Conservation (phyloP, 1,140 invertebrate genomes). For the Calliopsis andreniformis region DNA sequence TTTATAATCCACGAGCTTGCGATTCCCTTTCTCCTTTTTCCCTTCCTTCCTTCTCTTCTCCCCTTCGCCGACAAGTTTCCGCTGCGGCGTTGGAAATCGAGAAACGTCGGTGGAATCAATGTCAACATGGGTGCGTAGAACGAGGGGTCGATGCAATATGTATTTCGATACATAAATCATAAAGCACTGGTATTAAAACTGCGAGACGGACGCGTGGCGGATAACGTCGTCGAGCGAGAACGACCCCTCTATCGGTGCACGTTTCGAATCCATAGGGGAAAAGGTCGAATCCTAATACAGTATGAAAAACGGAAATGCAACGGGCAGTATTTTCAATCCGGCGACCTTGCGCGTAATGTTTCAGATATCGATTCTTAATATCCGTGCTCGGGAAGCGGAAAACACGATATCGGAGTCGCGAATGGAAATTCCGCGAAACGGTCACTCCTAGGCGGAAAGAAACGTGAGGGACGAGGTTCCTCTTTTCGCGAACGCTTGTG, state of each 20-base stretch:
- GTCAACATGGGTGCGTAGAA: conserved; percentile 51
- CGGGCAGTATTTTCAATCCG: conserved; percentile 43
- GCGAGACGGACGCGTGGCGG: conserved; percentile 14
- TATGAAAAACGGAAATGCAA: conserved; percentile 40
- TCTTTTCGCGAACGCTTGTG: too few relatives aligned
- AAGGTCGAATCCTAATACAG: conserved; percentile 54
- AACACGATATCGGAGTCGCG: not conserved
- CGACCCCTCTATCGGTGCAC: conserved; percentile 21
- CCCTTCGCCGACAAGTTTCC: too few relatives aligned
- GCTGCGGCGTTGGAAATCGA: conserved; percentile 16
- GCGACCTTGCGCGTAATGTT: conserved; percentile 51
- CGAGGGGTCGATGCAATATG: conserved; percentile 56
- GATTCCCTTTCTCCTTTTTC: too few relatives aligned
- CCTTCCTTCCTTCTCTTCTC: too few relatives aligned
- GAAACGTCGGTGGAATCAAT: conserved; percentile 39
- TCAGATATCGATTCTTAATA: conserved; percentile 54
- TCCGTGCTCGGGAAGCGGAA: not conserved
- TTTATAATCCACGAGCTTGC: too few relatives aligned
- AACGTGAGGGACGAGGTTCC: too few relatives aligned
- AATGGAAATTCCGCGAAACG: conserved; percentile 21
- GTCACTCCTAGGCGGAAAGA: not conserved
- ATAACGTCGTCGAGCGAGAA: conserved; percentile 8
- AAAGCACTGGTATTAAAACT: conserved; percentile 65
- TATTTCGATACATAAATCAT: conserved; percentile 67
- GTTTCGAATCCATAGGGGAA: conserved; percentile 37